A percentile compares a stretch with the other conserved stretches of the same genome.
These are phyloP conservation scores for Poeciliopsis presidionis DNA, from an alignment of 2,797 vertebrate species.

Conservation along the genomic window DNA sequence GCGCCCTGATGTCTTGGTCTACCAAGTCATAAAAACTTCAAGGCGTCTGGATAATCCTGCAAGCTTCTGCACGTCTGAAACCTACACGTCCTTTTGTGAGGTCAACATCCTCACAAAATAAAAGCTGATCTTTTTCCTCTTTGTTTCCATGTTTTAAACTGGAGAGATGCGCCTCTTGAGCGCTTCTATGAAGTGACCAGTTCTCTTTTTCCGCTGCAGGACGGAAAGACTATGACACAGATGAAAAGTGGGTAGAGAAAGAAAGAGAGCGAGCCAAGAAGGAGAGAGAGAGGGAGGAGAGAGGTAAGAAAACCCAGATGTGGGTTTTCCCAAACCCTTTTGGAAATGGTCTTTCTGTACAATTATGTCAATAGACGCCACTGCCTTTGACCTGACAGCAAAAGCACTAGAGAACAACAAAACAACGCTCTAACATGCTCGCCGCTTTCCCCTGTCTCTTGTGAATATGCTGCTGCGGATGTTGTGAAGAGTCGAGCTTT, in stretches of 20 bases:
- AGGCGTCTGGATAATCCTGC: conserved; percentile 7
- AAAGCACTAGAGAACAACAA: conserved; percentile 51
- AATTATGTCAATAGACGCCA: conserved; percentile 33
- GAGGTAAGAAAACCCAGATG: conserved; percentile 67
- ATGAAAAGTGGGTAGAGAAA: conserved; percentile 76
- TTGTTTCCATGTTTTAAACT: background rate
- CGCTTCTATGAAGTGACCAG: conserved; percentile 16
- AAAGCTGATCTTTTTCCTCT: background rate
- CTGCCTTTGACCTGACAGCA: conserved; percentile 45
- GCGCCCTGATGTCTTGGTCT: background rate
- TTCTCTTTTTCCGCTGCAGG: conserved; percentile 45
- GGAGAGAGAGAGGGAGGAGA: conserved; percentile 78
- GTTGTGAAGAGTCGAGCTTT: conserved; percentile 31
- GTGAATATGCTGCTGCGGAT: conserved; percentile 43
- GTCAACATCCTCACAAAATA: background rate
- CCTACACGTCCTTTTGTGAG: background rate
- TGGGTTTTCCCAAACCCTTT: conserved; percentile 18
- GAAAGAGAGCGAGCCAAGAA: conserved; percentile 66
- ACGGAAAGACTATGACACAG: conserved; percentile 70
- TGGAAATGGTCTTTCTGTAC: conserved; percentile 25
- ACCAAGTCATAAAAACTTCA: conserved; percentile 6
- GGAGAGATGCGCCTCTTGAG: background rate
- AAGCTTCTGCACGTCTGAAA: conserved; percentile 15
- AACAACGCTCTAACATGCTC: conserved; percentile 21
- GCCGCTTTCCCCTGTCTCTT: conserved; percentile 14